Evolutionary conservation across 2,888 invertebrate genomes (phyloP).

Genomic region (Lapara coniferarum): DNA sequence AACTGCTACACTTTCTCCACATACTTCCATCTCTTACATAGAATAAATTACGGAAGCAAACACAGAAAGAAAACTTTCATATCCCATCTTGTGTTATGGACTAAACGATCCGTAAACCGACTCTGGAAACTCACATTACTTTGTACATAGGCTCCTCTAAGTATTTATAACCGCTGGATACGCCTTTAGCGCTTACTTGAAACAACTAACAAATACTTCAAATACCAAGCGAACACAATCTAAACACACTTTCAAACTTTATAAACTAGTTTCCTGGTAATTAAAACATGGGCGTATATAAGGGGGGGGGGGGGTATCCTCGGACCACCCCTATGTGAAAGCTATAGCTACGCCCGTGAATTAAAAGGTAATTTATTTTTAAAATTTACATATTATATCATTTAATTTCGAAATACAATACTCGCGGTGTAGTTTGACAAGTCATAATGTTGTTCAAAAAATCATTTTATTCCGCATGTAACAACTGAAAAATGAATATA

Average conservation of each 20-base stretch:
- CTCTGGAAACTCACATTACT: constrained; percentile 50
- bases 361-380: not conserved
- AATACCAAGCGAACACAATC: constrained; percentile 8
- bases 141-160: constrained; percentile 42
- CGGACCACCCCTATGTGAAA: too few relatives aligned
- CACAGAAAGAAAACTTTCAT: constrained; percentile 34
- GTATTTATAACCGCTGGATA: constrained; percentile 39
- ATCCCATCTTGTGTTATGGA: constrained; percentile 55
- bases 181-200: constrained; percentile 23
- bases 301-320: too few relatives aligned
- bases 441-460: too few relatives aligned
- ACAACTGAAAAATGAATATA: too few relatives aligned
- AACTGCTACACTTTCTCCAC: constrained; percentile 7
- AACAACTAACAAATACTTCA: constrained; percentile 5
- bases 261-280: not conserved
- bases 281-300: too few relatives aligned
- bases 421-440: too few relatives aligned
- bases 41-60: constrained; percentile 23
- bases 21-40: constrained; percentile 14
- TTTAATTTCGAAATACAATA: too few relatives aligned
- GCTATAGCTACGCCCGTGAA: too few relatives aligned
- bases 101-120: constrained; percentile 55
- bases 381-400: too few relatives aligned
- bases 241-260: not conserved
- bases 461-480: too few relatives aligned